phyloP scores from a whole-genome alignment of 1,140 invertebrate genomes.

The Tetramorium alpestre region DNA sequence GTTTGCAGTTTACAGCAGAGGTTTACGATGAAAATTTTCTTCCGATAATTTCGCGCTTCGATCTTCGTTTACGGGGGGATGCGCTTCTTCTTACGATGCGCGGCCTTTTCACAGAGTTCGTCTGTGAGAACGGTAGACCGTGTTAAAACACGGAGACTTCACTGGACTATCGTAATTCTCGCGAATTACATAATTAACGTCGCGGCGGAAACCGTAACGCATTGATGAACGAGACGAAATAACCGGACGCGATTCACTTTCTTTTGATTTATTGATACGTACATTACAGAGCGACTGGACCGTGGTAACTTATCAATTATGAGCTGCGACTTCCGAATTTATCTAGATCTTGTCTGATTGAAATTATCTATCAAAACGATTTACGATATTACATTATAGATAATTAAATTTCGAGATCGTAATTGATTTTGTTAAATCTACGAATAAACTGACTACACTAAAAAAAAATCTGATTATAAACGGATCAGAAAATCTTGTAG shows the following conservation, averaged over 20 bases:
- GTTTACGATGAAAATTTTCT: slow-evolving; percentile 22
- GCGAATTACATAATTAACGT: slow-evolving; percentile 69
- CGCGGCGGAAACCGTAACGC: slow-evolving; percentile 12
- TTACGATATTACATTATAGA: background rate
- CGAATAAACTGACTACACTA: background rate
- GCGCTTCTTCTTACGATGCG: background rate
- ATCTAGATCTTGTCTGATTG: background rate
- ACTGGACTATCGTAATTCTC: slow-evolving; percentile 30
- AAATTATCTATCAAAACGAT: background rate
- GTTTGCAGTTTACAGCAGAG: slow-evolving; percentile 27
- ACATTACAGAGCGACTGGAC: background rate
- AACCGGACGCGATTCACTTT: slow-evolving; percentile 39
- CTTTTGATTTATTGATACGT: slow-evolving; percentile 57
- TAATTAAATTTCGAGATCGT: background rate
- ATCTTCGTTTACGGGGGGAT: slow-evolving; percentile 33
- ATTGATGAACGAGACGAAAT: slow-evolving; percentile 65
- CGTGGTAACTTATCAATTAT: slow-evolving; percentile 2
- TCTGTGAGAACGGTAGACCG: background rate
- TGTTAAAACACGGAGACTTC: slow-evolving; percentile 12
- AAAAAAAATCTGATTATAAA: too few relatives aligned
- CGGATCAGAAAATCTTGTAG: too few relatives aligned
- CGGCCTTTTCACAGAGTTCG: slow-evolving; percentile 34
- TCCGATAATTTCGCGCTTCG: slow-evolving; percentile 58
- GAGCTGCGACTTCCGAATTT: background rate
- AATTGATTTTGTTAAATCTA: background rate